Percentiles rank a stretch among this genome's conserved stretches.
Evolutionary conservation across 2,888 invertebrate genomes (phyloP).

Genomic region (Notodonta ziczac): DNA sequence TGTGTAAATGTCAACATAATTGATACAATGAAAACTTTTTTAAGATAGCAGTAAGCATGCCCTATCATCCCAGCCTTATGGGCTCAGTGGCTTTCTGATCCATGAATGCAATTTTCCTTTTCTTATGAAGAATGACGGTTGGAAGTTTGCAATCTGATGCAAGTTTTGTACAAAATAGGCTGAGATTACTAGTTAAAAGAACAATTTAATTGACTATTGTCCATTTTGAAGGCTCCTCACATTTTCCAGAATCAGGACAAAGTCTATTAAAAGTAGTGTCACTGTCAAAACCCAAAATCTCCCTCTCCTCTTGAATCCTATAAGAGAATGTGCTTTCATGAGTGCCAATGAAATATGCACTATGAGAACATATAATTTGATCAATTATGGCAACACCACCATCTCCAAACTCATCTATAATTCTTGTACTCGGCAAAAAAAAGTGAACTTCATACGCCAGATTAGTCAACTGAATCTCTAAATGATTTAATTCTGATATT

Average conservation of each 20-base stretch:
- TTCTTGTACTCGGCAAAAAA: slow-evolving; percentile 70
- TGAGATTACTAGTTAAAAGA: no score
- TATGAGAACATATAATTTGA: slow-evolving; percentile 96
- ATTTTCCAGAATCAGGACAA: slow-evolving; percentile 86
- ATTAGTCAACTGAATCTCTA: slow-evolving; percentile 70
- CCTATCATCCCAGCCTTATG: no score
- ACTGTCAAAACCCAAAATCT: slow-evolving; percentile 94
- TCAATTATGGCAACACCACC: slow-evolving; percentile 97
- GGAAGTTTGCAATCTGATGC: no score
- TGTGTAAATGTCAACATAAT: no score
- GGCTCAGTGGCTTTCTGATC: no score
- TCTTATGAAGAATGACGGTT: no score
- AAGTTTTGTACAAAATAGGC: no score
- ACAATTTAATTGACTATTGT: slow-evolving; percentile 83
- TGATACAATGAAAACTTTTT: no score
- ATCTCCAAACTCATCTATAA: slow-evolving; percentile 86
- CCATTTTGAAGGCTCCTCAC: slow-evolving; percentile 92
- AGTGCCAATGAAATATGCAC: slow-evolving; percentile 95
- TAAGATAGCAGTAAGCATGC: no score
- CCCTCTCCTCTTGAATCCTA: slow-evolving; percentile 98
- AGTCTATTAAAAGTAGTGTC: slow-evolving; percentile 94
- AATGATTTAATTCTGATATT: slow-evolving; percentile 76
- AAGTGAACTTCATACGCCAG: slow-evolving; percentile 58
- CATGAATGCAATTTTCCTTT: no score
- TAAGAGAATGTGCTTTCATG: slow-evolving; percentile 98